Conservation (phyloP, 2,888 invertebrate genomes). For the Metallyticus violacea region DNA sequence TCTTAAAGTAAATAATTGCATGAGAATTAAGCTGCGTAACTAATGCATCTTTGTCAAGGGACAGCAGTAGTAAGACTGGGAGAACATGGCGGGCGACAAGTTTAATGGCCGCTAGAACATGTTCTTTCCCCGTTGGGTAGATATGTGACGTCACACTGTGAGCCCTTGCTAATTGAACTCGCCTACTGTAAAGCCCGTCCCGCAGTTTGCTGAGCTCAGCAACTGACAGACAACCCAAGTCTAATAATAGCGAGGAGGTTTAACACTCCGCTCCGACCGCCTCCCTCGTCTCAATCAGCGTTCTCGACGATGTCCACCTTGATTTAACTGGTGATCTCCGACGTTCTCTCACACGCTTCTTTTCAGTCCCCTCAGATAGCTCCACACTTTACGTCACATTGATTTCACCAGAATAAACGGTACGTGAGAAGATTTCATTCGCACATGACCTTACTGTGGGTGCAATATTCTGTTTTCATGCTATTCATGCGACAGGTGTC, state of each 20-base stretch:
- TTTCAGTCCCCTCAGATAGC: neutral
- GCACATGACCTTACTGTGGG: too few relatives aligned
- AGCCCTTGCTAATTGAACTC: neutral
- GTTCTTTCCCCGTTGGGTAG: neutral
- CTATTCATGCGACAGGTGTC: too few relatives aligned
- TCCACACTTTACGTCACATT: neutral
- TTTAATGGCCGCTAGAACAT: neutral
- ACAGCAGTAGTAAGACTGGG: neutral
- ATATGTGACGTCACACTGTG: neutral
- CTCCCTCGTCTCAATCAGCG: neutral
- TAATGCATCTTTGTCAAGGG: neutral
- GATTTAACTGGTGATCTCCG: neutral
- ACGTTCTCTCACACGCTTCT: too few relatives aligned
- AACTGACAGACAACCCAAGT: neutral
- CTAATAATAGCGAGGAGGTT: neutral
- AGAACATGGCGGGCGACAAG: neutral
- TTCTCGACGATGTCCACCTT: neutral
- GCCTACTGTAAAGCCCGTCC: neutral
- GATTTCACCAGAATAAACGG: neutral
- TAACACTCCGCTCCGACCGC: neutral
- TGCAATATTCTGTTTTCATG: too few relatives aligned
- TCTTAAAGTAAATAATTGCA: neutral
- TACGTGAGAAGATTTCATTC: neutral
- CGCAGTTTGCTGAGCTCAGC: neutral
- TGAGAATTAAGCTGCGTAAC: neutral